Evolutionary conservation across 2,113 vertebrate species (phyloP).

Genomic region (Empidonax traillii): DNA sequence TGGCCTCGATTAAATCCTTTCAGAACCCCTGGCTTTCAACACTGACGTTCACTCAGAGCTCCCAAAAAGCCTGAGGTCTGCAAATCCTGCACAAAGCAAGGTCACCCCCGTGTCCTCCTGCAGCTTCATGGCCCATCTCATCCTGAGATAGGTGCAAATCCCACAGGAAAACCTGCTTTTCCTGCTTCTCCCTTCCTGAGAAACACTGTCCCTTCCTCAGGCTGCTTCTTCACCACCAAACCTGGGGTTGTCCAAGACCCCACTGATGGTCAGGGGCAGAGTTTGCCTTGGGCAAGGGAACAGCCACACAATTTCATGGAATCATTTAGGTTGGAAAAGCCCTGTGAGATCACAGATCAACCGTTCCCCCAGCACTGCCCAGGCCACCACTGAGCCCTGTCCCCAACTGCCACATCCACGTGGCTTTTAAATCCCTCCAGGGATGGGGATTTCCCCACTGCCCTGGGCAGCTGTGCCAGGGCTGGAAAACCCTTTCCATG

Average conservation of each 20-base stretch:
- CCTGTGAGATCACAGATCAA: neutral
- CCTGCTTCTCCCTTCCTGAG: neutral
- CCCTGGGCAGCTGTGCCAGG: neutral
- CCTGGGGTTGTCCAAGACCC: neutral
- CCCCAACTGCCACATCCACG: neutral
- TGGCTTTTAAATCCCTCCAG: neutral
- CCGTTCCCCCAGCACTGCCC: neutral
- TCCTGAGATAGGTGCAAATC: neutral
- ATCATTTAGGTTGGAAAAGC: neutral
- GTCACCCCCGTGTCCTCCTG: neutral
- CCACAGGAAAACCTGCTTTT: neutral
- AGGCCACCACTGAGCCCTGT: neutral
- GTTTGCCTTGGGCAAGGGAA: neutral
- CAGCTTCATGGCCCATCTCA: neutral
- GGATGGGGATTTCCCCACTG: neutral
- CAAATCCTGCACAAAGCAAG: neutral
- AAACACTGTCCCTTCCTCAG: neutral
- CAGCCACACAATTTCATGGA: neutral
- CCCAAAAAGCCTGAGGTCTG: neutral
- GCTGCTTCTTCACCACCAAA: neutral
- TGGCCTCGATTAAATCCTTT: neutral
- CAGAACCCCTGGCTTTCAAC: neutral
- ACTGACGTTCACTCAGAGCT: fast-evolving
- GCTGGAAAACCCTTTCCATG: neutral
- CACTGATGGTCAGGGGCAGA: neutral